A percentile compares a stretch with the other conserved stretches of the same genome.
phyloP scores from a whole-genome alignment of 1,140 invertebrate genomes.

The Physella acuta region DNA sequence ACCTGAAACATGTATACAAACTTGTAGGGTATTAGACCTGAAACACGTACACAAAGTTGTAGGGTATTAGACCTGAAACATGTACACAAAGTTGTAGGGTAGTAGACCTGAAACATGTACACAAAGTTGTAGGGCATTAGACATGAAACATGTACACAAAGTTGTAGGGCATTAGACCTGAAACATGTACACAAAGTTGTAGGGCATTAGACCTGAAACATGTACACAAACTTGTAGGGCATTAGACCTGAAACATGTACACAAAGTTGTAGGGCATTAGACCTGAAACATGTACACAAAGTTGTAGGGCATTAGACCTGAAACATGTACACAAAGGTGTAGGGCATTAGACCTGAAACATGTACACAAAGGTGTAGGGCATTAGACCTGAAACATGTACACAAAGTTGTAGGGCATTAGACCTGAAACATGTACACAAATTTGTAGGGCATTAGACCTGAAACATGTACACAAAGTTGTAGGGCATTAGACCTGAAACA shows the following conservation, averaged over 20 bases:
- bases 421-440: background rate
- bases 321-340: background rate
- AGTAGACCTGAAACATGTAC: background rate
- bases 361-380: background rate
- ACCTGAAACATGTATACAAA: background rate
- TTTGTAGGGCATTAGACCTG: background rate
- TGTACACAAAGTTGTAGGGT: background rate
- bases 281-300: background rate
- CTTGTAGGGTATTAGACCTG: background rate
- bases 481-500: background rate
- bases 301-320: background rate
- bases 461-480: background rate
- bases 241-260: background rate
- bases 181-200: no score
- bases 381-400: background rate
- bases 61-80: background rate
- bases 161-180: conserved; percentile 71
- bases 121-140: background rate
- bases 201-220: background rate
- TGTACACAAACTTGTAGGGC: background rate
- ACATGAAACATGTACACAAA: no score
- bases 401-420: background rate
- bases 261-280: background rate
- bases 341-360: background rate
- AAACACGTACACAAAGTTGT: background rate